phyloP scores from a whole-genome alignment of 1,140 invertebrate genomes.

The Bombus confusus region DNA sequence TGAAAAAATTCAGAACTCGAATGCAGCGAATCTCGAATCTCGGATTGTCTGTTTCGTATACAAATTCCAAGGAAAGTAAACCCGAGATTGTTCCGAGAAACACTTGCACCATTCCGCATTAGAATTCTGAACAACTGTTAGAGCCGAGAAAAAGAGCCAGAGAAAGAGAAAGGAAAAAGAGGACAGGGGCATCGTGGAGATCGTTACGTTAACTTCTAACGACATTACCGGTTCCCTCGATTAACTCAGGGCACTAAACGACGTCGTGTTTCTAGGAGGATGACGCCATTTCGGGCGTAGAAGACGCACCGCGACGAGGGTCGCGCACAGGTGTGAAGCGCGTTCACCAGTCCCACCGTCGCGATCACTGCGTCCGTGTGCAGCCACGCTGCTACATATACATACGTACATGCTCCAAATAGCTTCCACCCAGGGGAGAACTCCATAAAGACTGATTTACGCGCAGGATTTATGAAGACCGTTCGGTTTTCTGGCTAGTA shows the following conservation, averaged over 20 bases:
- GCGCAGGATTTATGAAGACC: conserved; percentile 79
- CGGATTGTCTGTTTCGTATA: too few species aligned
- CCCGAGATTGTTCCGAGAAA: neutral
- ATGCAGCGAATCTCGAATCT: neutral
- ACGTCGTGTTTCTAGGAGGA: neutral
- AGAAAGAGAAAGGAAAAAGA: neutral
- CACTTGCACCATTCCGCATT: neutral
- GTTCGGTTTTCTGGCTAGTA: conserved; percentile 77
- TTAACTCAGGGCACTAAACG: conserved; percentile 6
- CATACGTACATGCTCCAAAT: conserved; percentile 68
- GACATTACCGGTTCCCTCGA: neutral
- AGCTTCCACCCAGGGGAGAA: conserved; percentile 69
- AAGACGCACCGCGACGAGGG: neutral
- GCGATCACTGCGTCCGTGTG: conserved; percentile 22
- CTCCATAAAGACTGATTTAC: conserved; percentile 81
- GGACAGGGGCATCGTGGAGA: neutral
- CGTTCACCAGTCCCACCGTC: neutral
- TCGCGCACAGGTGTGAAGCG: conserved; percentile 42
- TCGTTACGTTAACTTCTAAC: conserved; percentile 18
- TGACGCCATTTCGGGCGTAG: neutral
- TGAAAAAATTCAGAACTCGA: neutral
- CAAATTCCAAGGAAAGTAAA: neutral
- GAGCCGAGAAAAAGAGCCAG: neutral
- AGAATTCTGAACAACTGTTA: conserved; percentile 1
- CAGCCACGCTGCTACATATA: conserved; percentile 45